Evolutionary conservation across 2,113 vertebrate species (phyloP), one percentile per base, ranked within the genome.

Genomic region (Dipodomys stephensi): DNA sequence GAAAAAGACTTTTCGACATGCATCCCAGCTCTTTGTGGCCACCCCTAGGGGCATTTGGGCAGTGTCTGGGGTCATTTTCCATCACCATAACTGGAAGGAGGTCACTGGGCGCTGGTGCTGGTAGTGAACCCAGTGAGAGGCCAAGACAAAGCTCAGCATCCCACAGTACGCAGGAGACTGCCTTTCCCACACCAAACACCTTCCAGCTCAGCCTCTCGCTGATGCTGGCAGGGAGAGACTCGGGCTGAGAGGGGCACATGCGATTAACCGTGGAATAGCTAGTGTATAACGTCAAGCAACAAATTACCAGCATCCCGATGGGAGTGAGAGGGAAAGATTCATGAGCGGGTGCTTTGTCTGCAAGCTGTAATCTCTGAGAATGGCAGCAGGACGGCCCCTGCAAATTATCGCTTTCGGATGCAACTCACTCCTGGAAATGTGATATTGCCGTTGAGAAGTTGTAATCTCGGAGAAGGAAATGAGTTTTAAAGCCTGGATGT

Each of bases 321-420:
- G 23, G 27, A 12, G 2, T 27, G 35, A 92, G 72, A 77, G 32
- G n/a, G 73, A 92, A 87, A 49, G 28, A 93, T 25, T 69, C 39
- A 6, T 5, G 39, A 39, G 39, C 87, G 77, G 78, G 78, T 16
- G 53, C 73, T 94, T 87, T 62, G 28, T 73, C 72, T 90, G 71
- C 49, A 91, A 84, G 25, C 32, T 88, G 0, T 87, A 76, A 87
- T 96, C 69, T 80, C 0, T 35, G 68, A 84, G 69, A 84, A 84
- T 67, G 73, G 20, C 92, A 84, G 71, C 90, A 44, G 16, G 19
- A 93, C 79, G 49, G 35, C 27, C 32, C 95, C 86, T 64, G 71
- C 87, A 93, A 96, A 96, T 94, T 83, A 94, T 87, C 82, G 18
- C 49, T 87, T 83, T 94, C 85, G 74, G 84, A 84, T 94, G 27